Conservation (phyloP, 2,888 invertebrate species). For the Vesta saturnalis region DNA sequence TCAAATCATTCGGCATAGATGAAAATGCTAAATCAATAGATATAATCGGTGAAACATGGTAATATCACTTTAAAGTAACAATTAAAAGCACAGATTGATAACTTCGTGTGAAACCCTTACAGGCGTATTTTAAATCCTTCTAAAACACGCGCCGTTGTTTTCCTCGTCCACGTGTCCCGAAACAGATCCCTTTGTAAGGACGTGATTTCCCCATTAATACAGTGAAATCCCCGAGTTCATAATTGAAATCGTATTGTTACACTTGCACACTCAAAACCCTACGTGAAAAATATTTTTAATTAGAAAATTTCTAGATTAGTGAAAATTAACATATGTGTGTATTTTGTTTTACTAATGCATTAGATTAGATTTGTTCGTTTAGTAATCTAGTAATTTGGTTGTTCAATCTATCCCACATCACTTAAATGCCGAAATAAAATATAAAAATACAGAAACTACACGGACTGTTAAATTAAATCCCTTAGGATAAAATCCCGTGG, state of each 20-base stretch:
- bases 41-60: too few species aligned
- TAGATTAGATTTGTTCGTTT: slow-evolving; percentile 26
- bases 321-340: too few species aligned
- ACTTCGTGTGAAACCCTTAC: slow-evolving; percentile 16
- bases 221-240: slow-evolving; percentile 57
- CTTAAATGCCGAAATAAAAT: background rate
- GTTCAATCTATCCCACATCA: slow-evolving; percentile 17
- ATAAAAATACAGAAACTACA: slow-evolving; percentile 7
- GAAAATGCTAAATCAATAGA: too few species aligned
- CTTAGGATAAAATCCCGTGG: slow-evolving; percentile 33
- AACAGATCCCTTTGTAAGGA: slow-evolving; percentile 58
- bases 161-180: slow-evolving; percentile 58
- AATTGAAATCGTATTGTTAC: slow-evolving; percentile 59
- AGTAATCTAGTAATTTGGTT: slow-evolving; percentile 31
- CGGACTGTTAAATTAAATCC: slow-evolving; percentile 26
- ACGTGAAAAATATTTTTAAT: background rate
- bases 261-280: slow-evolving; percentile 1
- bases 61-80: background rate
- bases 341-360: background rate
- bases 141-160: slow-evolving; percentile 59
- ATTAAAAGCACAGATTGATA: background rate
- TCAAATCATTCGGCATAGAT: too few species aligned
- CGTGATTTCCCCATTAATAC: slow-evolving; percentile 58
- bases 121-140: slow-evolving; percentile 21
- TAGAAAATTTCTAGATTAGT: background rate